Evolutionary conservation across 2,888 invertebrate genomes (phyloP), one percentile per base, ranked within the genome.

Genomic region (Tetheella fluctuosa): DNA sequence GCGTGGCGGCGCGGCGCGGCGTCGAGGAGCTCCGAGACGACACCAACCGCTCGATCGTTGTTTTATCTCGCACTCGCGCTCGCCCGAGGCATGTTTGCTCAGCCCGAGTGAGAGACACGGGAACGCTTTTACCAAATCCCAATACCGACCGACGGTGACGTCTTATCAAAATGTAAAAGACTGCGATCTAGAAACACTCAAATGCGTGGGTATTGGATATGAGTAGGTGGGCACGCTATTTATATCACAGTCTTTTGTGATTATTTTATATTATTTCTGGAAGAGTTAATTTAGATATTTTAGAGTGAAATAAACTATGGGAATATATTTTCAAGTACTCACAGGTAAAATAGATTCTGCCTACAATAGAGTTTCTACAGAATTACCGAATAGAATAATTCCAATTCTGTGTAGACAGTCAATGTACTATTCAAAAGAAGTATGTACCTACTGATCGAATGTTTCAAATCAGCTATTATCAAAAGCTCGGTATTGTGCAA

Each of bases 71-170:
- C 25, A 7, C 23, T 15, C 17, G 42, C 42, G 5, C 48, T 20
- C 48, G 48, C 48, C 20, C 48, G 48, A 23, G 52, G 59, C 37
- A 58, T 68, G 64, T 70, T 67, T 65, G 64, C 52, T 52, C 61
- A 59, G 54, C 58, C 56, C 54, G 57, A 63, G 7, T 20, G 59
- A 59, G 54, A 25, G 60, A 70, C 68, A 70, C 58, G 57, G 59
- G 52, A 67, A 68, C 54, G 70, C 70, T 68, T 67, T 70, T 68
- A 68, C 62, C 68, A 60, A 52, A 6, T 42, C 57, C 25, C 42
- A 23, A 52, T 48, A 23, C 57, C 57, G 57, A 59, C 52, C 37
- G 48, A 48, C 57, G 52, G 54, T 42, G 57, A 62, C 54, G 59
- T 62, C 59, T 59, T 59, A 59, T 62, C 59, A 62, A 48, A 5